Evolutionary conservation across 2,113 vertebrate genomes (phyloP), one percentile per base, ranked within the genome.

Genomic region (Phaetusa simplex): DNA sequence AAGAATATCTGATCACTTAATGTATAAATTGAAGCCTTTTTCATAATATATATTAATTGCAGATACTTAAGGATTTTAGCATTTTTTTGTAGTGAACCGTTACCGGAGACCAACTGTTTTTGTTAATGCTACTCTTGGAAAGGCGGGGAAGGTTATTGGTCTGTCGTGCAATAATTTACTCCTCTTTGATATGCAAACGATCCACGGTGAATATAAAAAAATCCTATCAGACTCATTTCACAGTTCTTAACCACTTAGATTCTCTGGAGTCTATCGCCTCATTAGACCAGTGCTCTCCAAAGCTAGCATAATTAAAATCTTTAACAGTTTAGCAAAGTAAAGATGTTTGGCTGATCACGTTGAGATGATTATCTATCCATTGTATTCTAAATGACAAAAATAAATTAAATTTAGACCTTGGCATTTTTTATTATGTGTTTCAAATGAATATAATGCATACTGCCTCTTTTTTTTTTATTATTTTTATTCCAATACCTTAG

Each of bases 181-280:
- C 98, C 99, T 99, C 99, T 99, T 99, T 99, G 99, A 99, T 99
- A 99, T 99, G 99, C 99, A 99, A 99, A 99, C 99, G 99, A 99
- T 99, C 99, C 98, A 97, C 98, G 98, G 99, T 99, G 99, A 99
- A 99, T 99, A 99, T 99, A 99, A 99, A 99, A 99, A 99, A 99
- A 98, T 99, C 98, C 99, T 99, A 99, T 99, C 99, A 99, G 99
- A 99, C 99, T 99, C 99, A 99, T 99, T 99, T 99, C 99, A 99
- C 99, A 99, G 98, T 99, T 99, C 99, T 99, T 99, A 99, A 99
- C 99, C 99, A 98, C 98, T 98, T 98, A 98, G 97, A 99, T 99
- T 99, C 99, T 99, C 99, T 98, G 97, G 99, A 99, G 99, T 99
- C 99, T 99, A 98, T 98, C 98, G 99, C 99, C 99, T 99, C 99